These are phyloP conservation scores for Andrena cerasifolii DNA, from an alignment of 1,140 invertebrate species.

Conservation along the genomic window DNA sequence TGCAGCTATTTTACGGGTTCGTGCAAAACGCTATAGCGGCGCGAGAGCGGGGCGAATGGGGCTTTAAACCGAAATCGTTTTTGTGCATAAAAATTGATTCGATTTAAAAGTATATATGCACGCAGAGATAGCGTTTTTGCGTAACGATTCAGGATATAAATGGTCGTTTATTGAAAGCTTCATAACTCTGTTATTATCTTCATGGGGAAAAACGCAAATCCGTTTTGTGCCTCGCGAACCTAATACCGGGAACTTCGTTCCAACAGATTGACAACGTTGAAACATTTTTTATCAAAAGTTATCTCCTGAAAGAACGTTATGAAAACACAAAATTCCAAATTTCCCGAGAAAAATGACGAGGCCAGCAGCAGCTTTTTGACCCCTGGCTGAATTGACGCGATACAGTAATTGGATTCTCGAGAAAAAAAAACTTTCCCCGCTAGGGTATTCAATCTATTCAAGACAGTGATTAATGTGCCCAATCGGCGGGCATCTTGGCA, in stretches of 20 bases:
- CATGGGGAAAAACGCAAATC: background rate
- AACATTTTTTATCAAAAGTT: no score
- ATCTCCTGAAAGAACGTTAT: no score
- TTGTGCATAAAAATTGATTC: slow-evolving; percentile 14
- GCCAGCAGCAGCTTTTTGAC: no score
- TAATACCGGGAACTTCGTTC: slow-evolving; percentile 4
- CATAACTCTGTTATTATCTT: slow-evolving; percentile 8
- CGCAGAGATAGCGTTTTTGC: background rate
- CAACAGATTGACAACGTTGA: background rate
- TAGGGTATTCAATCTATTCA: no score
- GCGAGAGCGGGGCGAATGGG: background rate
- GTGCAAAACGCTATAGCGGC: background rate
- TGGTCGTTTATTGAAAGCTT: slow-evolving; percentile 19
- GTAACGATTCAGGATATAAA: background rate
- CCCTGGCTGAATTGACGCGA: no score
- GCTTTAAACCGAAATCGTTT: slow-evolving; percentile 12
- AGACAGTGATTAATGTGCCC: no score
- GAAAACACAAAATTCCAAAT: no score
- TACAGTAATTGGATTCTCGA: no score
- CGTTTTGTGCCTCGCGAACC: background rate
- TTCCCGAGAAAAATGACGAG: no score
- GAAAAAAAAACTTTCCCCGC: no score
- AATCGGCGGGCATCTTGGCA: no score
- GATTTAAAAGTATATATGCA: slow-evolving; percentile 1
- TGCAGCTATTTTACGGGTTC: slow-evolving; percentile 9